Percentiles rank a stretch among this genome's conserved stretches.
Conservation (phyloP, 2,797 vertebrate species). For the Sebastes trivittatus region DNA sequence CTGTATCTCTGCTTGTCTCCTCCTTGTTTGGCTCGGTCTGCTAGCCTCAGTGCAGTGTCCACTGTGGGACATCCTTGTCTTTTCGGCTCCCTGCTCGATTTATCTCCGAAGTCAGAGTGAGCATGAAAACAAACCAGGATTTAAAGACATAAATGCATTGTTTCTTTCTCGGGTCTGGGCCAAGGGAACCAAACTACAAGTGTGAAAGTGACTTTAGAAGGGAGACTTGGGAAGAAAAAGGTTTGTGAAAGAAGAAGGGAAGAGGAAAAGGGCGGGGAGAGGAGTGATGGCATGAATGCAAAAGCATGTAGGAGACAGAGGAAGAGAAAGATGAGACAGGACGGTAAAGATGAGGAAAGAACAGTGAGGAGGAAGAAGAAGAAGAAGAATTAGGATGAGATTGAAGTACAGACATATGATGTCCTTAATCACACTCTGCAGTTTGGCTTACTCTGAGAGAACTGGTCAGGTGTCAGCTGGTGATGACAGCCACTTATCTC, state of each 20-base stretch:
- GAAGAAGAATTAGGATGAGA: not conserved
- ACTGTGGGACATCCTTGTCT: not conserved
- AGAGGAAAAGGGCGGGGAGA: not conserved
- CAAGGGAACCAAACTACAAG: not conserved
- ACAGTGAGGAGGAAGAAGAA: not conserved
- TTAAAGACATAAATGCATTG: not conserved
- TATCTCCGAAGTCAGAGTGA: not conserved
- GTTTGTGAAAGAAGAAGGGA: not conserved
- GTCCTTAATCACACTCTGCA: conserved; percentile 8
- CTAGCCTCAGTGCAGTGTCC: not conserved
- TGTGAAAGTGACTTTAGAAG: not conserved
- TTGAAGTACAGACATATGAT: not conserved
- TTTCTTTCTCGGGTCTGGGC: not conserved
- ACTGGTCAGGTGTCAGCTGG: conserved; percentile 50
- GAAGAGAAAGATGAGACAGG: not conserved
- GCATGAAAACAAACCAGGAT: not conserved
- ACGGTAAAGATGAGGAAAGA: not conserved
- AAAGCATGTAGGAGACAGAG: not conserved
- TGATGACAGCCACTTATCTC: conserved; percentile 42
- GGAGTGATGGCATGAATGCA: too few species aligned
- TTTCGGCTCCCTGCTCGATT: not conserved
- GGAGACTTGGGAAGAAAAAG: not conserved
- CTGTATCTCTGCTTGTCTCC: not conserved
- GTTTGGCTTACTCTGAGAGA: not conserved
- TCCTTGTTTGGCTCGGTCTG: not conserved